Evolutionary conservation across 2,888 invertebrate genomes (phyloP), one percentile per base, ranked within the genome.

Genomic region (Melieria crassipennis): DNA sequence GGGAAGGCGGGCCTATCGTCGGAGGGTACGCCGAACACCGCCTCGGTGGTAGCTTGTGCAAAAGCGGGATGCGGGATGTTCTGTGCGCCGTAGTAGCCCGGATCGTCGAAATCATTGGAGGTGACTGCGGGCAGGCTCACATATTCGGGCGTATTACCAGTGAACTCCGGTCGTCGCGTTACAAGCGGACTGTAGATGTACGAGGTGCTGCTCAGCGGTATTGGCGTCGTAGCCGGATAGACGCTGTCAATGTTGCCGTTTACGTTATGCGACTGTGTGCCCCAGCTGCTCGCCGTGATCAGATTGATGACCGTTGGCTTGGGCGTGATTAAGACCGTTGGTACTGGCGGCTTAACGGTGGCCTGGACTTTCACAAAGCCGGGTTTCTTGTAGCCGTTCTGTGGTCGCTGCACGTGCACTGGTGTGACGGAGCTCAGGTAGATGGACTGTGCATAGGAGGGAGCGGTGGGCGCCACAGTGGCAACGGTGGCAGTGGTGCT

Each of bases 291-390:
- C 4, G 82, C 77, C 56, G 81, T 80, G 5, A 82, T 76, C 47
- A 82, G 74, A 73, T 83, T 85, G 7, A 80, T 78, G 0, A 78
- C 80, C 0, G 89, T 89, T 1, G 92, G 92, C 82, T 92, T 92
- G 4, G 92, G 92, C 4, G 92, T 92, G 10, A 92, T 92, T 10
- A 92, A 92, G 4, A 91, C 87, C 0, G 92, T 91, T 2, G 92
- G 91, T 1, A 89, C 88, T 9, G 91, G 90, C 64, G 91, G 91
- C 67, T 87, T 87, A 47, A 90, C 89, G 7, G 89, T 88, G 10
- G 81, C 77, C 7, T 78, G 79, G 11, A 85, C 80, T 73, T 86
- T 84, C n/a, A 86, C 83, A 63, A 86, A 85, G 0, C 80, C 78
- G 0, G 85, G 85, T 47, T 84, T 86, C 45, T 80, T 79, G 55